These are phyloP conservation scores for Ceuthmochares aereus DNA, from an alignment of 2,113 vertebrate genomes.

Conservation along the genomic window DNA sequence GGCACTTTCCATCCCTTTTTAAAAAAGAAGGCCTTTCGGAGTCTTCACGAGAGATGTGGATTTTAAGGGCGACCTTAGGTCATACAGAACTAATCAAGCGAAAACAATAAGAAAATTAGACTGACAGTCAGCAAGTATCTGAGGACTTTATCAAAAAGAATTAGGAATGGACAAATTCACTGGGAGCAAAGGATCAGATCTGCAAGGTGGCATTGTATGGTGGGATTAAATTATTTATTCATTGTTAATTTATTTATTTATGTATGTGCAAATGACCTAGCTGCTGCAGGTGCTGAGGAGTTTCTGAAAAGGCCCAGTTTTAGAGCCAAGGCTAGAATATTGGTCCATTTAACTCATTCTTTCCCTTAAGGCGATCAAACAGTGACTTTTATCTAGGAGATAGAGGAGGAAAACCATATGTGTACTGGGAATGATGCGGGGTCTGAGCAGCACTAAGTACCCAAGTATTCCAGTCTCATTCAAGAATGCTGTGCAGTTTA, in stretches of 20 bases:
- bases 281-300: conserved; percentile 82
- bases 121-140: conserved; percentile 85
- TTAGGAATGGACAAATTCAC: conserved; percentile 82
- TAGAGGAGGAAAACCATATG: conserved; percentile 72
- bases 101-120: conserved; percentile 87
- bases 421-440: conserved; percentile 55
- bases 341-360: conserved; percentile 87
- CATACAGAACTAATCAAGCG: conserved; percentile 89
- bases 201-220: conserved; percentile 81
- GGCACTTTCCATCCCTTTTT: conserved; percentile 83
- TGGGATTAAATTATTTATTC: conserved; percentile 88
- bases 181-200: conserved; percentile 78
- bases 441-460: conserved; percentile 56
- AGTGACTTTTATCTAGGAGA: conserved; percentile 81
- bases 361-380: conserved; percentile 82
- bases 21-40: conserved; percentile 79
- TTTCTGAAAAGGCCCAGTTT: conserved; percentile 80
- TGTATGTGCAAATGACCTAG: conserved; percentile 85
- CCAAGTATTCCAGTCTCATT: conserved; percentile 71
- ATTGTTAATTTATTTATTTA: conserved; percentile 90
- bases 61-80: conserved; percentile 88
- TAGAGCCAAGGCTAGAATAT: conserved; percentile 79
- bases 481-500: conserved; percentile 73
- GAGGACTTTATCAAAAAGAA: conserved; percentile 87
- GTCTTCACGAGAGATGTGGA: conserved; percentile 83